phyloP scores from a whole-genome alignment of 2,888 invertebrate genomes.

The Drosophila kuntzei region DNA sequence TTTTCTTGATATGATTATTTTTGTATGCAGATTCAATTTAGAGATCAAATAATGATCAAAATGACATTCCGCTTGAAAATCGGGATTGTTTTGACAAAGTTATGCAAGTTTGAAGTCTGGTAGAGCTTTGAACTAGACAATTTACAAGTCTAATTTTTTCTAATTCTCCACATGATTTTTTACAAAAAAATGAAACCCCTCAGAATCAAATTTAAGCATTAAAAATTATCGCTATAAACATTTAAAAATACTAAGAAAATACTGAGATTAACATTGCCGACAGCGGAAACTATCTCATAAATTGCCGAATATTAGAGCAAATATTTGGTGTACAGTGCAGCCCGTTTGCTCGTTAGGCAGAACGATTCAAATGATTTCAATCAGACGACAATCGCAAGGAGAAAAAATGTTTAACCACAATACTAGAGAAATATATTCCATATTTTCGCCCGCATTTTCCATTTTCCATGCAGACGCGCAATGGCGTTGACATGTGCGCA shows the following conservation, averaged over 20 bases:
- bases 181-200: too few relatives aligned
- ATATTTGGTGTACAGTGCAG: conserved; percentile 37
- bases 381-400: conserved; percentile 36
- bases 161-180: too few relatives aligned
- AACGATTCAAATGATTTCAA: conserved; percentile 60
- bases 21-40: too few relatives aligned
- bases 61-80: too few relatives aligned
- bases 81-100: too few relatives aligned
- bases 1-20: too few relatives aligned
- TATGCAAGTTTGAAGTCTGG: too few relatives aligned
- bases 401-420: conserved; percentile 6
- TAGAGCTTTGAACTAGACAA: too few relatives aligned
- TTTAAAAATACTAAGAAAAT: background rate
- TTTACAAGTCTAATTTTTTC: too few relatives aligned
- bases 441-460: conserved; percentile 47
- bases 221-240: too few relatives aligned
- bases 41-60: too few relatives aligned
- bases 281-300: conserved; percentile 4
- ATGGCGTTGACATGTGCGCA: conserved; percentile 73
- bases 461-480: conserved; percentile 50
- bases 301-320: conserved; percentile 26
- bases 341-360: conserved; percentile 17
- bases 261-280: background rate
- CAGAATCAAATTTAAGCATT: too few relatives aligned
- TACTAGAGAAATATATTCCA: conserved; percentile 28